Conservation (phyloP, 2,113 vertebrate species). For the Ptilonorhynchus violaceus region DNA sequence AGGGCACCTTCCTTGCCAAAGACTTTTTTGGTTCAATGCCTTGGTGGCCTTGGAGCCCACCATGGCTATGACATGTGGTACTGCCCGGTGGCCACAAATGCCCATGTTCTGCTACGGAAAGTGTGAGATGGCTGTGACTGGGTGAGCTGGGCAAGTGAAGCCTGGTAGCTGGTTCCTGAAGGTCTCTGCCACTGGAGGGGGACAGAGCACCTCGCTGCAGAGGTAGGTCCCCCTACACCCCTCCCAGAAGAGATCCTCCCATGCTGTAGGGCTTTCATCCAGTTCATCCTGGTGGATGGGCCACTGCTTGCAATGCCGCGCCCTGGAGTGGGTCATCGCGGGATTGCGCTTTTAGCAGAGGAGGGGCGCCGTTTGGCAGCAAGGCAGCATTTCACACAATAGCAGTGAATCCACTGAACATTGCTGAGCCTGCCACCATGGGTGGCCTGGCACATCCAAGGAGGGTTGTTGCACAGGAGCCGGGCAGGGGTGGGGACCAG, state of each 20-base stretch:
- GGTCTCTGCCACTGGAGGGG: conserved; percentile 52
- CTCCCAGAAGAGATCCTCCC: conserved; percentile 32
- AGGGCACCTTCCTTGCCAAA: neutral
- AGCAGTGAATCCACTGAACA: neutral
- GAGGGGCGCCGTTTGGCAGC: conserved; percentile 20
- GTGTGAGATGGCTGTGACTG: neutral
- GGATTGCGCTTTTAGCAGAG: conserved; percentile 32
- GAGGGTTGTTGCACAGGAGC: neutral
- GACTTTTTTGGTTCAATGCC: neutral
- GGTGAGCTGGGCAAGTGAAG: neutral
- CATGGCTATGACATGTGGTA: accelerated
- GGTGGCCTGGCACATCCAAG: neutral
- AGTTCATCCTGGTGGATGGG: conserved; percentile 41
- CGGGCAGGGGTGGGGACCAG: neutral
- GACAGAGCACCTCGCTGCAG: conserved; percentile 26
- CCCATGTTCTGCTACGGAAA: neutral
- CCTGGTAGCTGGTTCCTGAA: neutral
- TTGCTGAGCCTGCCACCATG: neutral
- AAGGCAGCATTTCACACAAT: conserved; percentile 1
- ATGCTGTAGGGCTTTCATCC: conserved; percentile 39
- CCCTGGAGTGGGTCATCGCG: conserved; percentile 42
- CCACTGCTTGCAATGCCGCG: conserved; percentile 33
- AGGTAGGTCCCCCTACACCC: neutral
- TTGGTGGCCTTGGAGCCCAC: neutral
- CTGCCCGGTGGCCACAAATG: neutral